These are phyloP conservation scores for Caenorhabditis doughertyi DNA, from an alignment of 2,888 invertebrate species.

Conservation along the genomic window DNA sequence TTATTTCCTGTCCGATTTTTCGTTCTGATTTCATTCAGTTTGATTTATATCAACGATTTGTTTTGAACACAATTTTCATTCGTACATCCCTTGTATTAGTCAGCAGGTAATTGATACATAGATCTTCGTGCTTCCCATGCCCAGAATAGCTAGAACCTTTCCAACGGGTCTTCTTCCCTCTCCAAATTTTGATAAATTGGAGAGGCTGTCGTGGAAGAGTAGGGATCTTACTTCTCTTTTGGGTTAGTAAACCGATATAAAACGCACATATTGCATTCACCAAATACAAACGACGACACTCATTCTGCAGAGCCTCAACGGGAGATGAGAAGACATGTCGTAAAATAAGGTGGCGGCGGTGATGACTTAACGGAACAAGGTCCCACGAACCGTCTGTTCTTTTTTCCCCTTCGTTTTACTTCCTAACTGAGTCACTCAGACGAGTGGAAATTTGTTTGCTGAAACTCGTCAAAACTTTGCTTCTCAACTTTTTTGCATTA, in stretches of 20 bases:
- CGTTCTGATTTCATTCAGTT: slow-evolving; percentile 23
- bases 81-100: too few relatives aligned
- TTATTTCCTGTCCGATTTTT: slow-evolving; percentile 42
- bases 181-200: slow-evolving; percentile 25
- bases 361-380: not conserved
- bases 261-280: slow-evolving; percentile 62
- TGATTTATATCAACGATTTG: not conserved
- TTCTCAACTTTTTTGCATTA: too few relatives aligned
- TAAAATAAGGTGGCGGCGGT: slow-evolving; percentile 29
- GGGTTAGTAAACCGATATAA: slow-evolving; percentile 47
- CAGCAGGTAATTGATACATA: too few relatives aligned
- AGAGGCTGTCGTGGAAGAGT: not conserved
- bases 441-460: too few relatives aligned
- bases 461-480: too few relatives aligned
- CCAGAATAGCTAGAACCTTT: not conserved
- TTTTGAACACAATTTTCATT: slow-evolving; percentile 4
- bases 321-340: slow-evolving; percentile 29
- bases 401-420: not conserved
- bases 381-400: not conserved
- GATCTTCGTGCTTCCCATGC: not conserved
- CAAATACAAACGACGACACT: slow-evolving; percentile 17
- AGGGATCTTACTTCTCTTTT: slow-evolving; percentile 8
- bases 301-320: slow-evolving; percentile 39
- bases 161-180: not conserved
- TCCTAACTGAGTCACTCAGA: not conserved